Evolutionary conservation across 2,797 vertebrate genomes (phyloP).

Genomic region (Coregonus ussuriensis): DNA sequence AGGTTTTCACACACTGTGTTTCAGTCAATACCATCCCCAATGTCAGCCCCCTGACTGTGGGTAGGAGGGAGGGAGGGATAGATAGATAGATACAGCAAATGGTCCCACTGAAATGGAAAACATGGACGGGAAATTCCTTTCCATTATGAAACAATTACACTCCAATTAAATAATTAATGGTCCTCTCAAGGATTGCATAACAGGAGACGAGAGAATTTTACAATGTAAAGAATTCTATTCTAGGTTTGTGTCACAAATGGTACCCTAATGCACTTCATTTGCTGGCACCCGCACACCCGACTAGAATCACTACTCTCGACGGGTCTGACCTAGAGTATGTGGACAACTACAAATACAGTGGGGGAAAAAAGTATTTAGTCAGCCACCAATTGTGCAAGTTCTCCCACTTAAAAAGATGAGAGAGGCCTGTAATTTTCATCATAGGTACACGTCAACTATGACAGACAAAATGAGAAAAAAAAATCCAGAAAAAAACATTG

Average conservation of each 20-base stretch:
- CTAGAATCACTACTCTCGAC: too few species aligned
- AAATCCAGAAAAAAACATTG: too few species aligned
- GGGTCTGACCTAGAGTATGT: too few species aligned
- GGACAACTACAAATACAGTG: too few species aligned
- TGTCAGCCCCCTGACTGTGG: background rate
- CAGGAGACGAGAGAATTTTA: conserved; percentile 30
- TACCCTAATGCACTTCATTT: conserved; percentile 7
- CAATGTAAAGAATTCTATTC: conserved; percentile 42
- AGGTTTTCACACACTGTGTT: too few species aligned
- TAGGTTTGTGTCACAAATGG: conserved; percentile 10
- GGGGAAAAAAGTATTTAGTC: too few species aligned
- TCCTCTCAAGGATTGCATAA: conserved; percentile 48
- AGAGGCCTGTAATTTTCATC: too few species aligned
- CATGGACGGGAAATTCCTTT: conserved; percentile 40
- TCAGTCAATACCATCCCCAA: background rate
- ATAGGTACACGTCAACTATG: too few species aligned
- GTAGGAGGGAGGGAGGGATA: conserved; percentile 3
- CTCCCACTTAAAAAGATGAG: too few species aligned
- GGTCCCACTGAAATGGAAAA: conserved; percentile 30
- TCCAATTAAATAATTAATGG: conserved; percentile 52
- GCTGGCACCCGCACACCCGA: too few species aligned
- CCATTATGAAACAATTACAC: conserved; percentile 17
- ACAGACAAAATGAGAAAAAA: too few species aligned
- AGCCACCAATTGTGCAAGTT: too few species aligned
- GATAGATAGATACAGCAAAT: background rate